Base-by-base conservation (phyloP, 1,140 invertebrate genomes). In the Trichoplusia ni region DNA sequence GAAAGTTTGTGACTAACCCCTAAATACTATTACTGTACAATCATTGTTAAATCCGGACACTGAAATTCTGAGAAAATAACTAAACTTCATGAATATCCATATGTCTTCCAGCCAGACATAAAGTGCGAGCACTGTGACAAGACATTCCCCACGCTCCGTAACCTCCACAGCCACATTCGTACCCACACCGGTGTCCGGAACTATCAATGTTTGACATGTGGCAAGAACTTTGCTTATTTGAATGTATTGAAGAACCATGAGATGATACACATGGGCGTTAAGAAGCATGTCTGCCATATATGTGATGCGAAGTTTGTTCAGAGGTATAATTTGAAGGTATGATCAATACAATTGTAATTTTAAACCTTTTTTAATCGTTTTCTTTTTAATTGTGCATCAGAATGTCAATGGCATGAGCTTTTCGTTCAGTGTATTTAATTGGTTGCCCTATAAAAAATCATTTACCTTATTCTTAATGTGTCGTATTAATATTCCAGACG, bases 171-270 rank as follows among this genome's bases (percentile, higher is more conserved):
- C 33, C 96, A 97, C 84, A 86, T 95, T 31, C 93, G 95, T 2
- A 96, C 95, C 0, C 95, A 97, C 82, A 93, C 94, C 16, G 95
- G 96, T 62, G 95, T 96, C 81, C 92, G 95, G 62, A 94, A 95
- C 84, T 97, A 95, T 82, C 94, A 95, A 68, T 97, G 96, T 85
- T 92, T 93, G 23, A 92, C 93, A 51, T 97, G 96, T 82, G 95
- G 95, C 27, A 93, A 95, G 77, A 88, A 92, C 44, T 96, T 96
- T 68, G 86, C 82, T 2, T 91, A 91, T 51, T 75, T 91, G 47
- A 91, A 90, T 64, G 89, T 91, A 13, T 71, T 91, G 53, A 91
- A 90, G 74, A 91, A 89, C 69, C 90, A 91, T 56, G 89, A 91
- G 64, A 62, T 89, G 21, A 90, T 86, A 53, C 89, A 91, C 53